Evolutionary conservation across 1,140 invertebrate genomes (phyloP).

Genomic region (Hylaeus volcanicus): DNA sequence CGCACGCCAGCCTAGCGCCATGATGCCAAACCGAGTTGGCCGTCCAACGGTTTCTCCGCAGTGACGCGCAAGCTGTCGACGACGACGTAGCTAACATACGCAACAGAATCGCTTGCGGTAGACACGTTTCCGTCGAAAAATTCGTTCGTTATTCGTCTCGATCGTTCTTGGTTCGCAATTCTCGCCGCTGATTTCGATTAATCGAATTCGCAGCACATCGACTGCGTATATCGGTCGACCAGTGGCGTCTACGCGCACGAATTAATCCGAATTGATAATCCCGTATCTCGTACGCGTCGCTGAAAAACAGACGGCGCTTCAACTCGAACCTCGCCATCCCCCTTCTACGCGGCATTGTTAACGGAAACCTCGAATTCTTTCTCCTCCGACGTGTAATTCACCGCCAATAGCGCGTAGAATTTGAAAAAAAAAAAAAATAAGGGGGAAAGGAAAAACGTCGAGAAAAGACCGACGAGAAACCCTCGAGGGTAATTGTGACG

Average conservation of each 20-base stretch:
- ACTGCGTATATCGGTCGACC: neutral
- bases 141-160: neutral
- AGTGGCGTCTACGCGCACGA: neutral
- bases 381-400: neutral
- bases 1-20: constrained; percentile 65
- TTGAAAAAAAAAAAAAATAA: neutral
- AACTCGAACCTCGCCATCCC: neutral
- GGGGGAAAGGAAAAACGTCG: neutral
- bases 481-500: neutral
- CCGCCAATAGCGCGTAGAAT: neutral
- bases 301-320: neutral
- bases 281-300: neutral
- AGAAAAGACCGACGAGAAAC: neutral
- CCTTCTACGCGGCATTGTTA: neutral
- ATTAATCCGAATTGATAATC: constrained; percentile 43
- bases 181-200: neutral
- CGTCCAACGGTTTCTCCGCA: constrained; percentile 74
- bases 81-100: constrained; percentile 46
- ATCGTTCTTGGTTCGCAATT: neutral
- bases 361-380: neutral
- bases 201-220: constrained; percentile 3
- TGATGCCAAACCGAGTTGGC: constrained; percentile 55
- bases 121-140: constrained; percentile 36
- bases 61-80: constrained; percentile 71
- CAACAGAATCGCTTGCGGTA: constrained; percentile 40